Evolutionary conservation across 1,140 invertebrate genomes (phyloP).

Genomic region (Anoplolepis gracilipes): DNA sequence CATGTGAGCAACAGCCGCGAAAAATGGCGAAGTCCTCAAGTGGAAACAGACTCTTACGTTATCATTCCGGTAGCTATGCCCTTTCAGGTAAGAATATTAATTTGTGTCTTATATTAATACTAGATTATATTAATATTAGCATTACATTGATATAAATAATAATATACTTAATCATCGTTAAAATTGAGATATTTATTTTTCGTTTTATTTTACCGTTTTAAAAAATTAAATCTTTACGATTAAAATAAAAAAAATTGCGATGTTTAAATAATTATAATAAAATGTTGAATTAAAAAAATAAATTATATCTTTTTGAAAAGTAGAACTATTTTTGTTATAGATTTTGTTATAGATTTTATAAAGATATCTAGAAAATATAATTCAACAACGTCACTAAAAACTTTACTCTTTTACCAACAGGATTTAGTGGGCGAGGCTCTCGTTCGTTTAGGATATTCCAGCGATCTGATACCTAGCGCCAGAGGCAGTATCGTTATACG

Average conservation of each 20-base stretch:
- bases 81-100: constrained; percentile 88
- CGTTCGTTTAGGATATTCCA: constrained; percentile 88
- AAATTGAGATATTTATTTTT: not conserved
- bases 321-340: not conserved
- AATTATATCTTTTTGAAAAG: not conserved
- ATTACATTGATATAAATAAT: not conserved
- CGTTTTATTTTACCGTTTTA: not conserved
- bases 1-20: constrained; percentile 83
- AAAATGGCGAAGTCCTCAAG: constrained; percentile 88
- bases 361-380: not conserved
- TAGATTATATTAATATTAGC: too few relatives aligned
- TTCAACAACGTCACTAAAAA: not conserved
- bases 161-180: not conserved
- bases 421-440: constrained; percentile 89
- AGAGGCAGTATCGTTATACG: constrained; percentile 95
- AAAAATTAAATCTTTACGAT: not conserved
- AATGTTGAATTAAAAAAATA: not conserved
- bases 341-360: not conserved
- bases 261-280: not conserved
- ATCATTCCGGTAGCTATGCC: constrained; percentile 96
- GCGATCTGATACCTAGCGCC: constrained; percentile 84
- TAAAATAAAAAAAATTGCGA: not conserved
- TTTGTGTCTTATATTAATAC: not conserved
- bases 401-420: constrained; percentile 63
- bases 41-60: constrained; percentile 96